Evolutionary conservation across 2,888 invertebrate species (phyloP).

Genomic region (Halictus ligatus): DNA sequence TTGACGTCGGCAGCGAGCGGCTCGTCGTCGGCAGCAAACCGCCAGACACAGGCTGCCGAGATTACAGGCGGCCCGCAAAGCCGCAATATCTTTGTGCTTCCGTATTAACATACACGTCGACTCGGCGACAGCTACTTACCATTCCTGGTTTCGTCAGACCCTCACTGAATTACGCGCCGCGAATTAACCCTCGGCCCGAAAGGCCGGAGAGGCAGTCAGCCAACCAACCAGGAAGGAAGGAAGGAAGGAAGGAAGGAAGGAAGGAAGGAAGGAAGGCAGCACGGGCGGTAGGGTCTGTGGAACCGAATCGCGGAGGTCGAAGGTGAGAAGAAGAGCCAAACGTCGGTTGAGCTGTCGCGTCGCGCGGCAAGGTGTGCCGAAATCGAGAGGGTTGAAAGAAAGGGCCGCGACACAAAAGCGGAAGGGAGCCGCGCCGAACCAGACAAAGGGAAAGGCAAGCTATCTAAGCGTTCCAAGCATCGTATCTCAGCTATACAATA

Average conservation of each 20-base stretch:
- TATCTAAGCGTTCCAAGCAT: slow-evolving; percentile 59
- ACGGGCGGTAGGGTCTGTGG: neutral
- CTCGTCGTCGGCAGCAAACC: slow-evolving; percentile 12
- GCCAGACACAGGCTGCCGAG: neutral
- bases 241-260: slow-evolving; percentile 2
- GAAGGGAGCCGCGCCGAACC: neutral
- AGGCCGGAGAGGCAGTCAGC: slow-evolving; percentile 10
- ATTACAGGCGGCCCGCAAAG: slow-evolving; percentile 20
- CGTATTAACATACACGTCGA: slow-evolving; percentile 38
- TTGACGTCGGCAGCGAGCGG: neutral
- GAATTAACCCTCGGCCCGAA: slow-evolving; percentile 40
- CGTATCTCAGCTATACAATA: slow-evolving; percentile 73
- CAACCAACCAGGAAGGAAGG: neutral
- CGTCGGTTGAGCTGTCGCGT: neutral
- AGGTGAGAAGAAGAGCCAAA: slow-evolving; percentile 38
- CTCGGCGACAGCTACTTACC: slow-evolving; percentile 48
- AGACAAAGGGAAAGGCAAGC: slow-evolving; percentile 56
- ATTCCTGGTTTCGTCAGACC: slow-evolving; percentile 31
- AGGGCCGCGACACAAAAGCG: neutral
- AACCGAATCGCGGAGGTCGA: slow-evolving; percentile 22
- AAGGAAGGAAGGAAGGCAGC: neutral
- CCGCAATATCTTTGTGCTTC: slow-evolving; percentile 31
- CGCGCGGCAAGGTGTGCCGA: slow-evolving; percentile 15
- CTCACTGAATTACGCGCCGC: slow-evolving; percentile 28
- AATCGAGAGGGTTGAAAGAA: slow-evolving; percentile 31